Evolutionary conservation across 2,888 invertebrate species (phyloP), one percentile per base, ranked within the genome.

Genomic region (Eristalis arbustorum): DNA sequence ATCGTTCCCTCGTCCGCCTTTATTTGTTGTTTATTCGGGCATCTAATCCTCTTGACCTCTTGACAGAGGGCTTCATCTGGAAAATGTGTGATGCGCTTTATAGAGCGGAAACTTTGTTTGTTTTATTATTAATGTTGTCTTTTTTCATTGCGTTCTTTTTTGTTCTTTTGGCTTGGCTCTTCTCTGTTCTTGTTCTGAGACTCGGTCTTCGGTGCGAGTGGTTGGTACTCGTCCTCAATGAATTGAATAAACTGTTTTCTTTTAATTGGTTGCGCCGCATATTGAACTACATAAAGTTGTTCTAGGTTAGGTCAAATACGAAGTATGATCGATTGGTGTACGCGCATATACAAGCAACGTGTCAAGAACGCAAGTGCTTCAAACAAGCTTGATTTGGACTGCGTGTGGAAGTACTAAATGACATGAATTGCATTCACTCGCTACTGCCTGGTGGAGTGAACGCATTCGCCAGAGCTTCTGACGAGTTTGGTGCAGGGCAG

Each of bases 41-140:
- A 73, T 69, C 76, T 84, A 81, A 84, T 84, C 81, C 81, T 76
- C 76, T 85, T 85, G 82, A 85, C 81, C 82, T 73, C 81, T 85
- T 85, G 84, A 85, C 81, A 82, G 59, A 85, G 76, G 77, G 73
- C 73, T 69, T 73, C 77, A 85, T 68, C 69, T 77, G 72, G 76
- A 72, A 81, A 72, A 81, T 72, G 81, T 81, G 81, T 71, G 49
- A 68, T 75, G 80, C 61, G 72, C 76, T 75, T 59, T 81, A 72
- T 84, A 68, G 76, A 81, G 81, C 76, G 72, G 68, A 72, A 81
- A 77, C 63, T 67, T 80, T 80, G 72, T 81, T 84, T 72, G 67
- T 62, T 42, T 76, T 80, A 74, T 72, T 63, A 49, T 75, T 75
- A 62, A 71, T 79, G 64, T 80, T 80, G 79, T 59, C 59, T 61